phyloP scores from a whole-genome alignment of 2,113 vertebrate genomes.

The Perca flavescens region DNA sequence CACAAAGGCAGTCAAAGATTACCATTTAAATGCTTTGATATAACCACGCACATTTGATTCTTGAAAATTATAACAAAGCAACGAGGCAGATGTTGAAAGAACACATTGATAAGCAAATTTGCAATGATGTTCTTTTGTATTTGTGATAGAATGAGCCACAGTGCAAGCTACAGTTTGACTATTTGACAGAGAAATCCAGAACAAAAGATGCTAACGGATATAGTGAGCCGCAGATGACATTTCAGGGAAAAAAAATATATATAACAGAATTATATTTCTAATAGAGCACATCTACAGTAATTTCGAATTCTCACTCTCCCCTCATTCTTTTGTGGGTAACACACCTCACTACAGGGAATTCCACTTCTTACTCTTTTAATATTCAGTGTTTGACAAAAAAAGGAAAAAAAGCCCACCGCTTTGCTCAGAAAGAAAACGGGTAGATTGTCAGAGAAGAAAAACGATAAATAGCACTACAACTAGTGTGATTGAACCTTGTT shows the following conservation, averaged over 20 bases:
- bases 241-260: slow-evolving; percentile 29
- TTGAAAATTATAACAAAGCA: slow-evolving; percentile 63
- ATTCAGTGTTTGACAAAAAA: slow-evolving; percentile 71
- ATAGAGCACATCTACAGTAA: slow-evolving; percentile 62
- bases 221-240: slow-evolving; percentile 52
- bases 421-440: slow-evolving; percentile 44
- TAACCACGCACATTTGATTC: slow-evolving; percentile 60
- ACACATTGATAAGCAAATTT: slow-evolving; percentile 73
- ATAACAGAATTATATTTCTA: slow-evolving; percentile 57
- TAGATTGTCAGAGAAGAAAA: slow-evolving; percentile 72
- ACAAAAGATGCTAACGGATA: slow-evolving; percentile 75
- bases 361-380: slow-evolving; percentile 71
- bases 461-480: slow-evolving; percentile 81
- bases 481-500: slow-evolving; percentile 86
- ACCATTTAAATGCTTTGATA: slow-evolving; percentile 69
- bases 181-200: slow-evolving; percentile 69
- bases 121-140: slow-evolving; percentile 62
- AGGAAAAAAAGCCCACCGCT: slow-evolving; percentile 41
- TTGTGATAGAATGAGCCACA: slow-evolving; percentile 52
- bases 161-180: slow-evolving; percentile 59
- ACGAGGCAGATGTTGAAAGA: slow-evolving; percentile 67
- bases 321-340: slow-evolving; percentile 67
- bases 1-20: slow-evolving; percentile 62
- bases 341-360: slow-evolving; percentile 79
- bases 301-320: slow-evolving; percentile 68